Evolutionary conservation across 2,888 invertebrate genomes (phyloP).

Genomic region (Philereme transversata): DNA sequence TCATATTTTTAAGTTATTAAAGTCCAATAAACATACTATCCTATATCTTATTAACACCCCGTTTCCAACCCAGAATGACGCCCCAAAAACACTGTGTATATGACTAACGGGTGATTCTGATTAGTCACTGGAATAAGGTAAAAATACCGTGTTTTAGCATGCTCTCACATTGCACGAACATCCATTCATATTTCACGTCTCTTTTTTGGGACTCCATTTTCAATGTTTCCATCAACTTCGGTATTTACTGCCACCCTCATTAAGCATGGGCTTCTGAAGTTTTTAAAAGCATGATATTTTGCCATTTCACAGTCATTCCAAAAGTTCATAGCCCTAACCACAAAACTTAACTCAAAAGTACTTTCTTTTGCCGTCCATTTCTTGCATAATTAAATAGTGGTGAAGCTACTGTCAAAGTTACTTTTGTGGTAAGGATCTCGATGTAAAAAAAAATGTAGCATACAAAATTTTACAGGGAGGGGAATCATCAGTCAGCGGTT

Average conservation of each 20-base stretch:
- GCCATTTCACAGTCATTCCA: slow-evolving; percentile 20
- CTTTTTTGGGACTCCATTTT: slow-evolving; percentile 39
- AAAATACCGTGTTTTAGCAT: slow-evolving; percentile 48
- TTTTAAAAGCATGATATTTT: slow-evolving; percentile 23
- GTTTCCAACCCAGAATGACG: slow-evolving; percentile 12
- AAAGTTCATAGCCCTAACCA: slow-evolving; percentile 4
- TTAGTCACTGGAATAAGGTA: slow-evolving; percentile 50
- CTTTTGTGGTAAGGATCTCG: neutral
- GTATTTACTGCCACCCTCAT: slow-evolving; percentile 12
- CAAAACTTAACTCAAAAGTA: neutral
- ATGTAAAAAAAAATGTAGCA: neutral
- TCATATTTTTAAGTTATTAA: slow-evolving; percentile 15
- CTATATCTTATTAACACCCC: slow-evolving; percentile 21
- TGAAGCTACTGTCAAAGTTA: slow-evolving; percentile 1
- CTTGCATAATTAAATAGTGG: neutral
- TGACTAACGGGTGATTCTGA: slow-evolving; percentile 37
- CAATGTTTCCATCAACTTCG: slow-evolving; percentile 33
- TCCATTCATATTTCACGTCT: slow-evolving; percentile 39
- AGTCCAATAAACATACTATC: neutral
- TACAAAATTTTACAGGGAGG: slow-evolving; percentile 57
- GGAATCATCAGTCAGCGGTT: slow-evolving; percentile 52
- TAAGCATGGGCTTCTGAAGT: slow-evolving; percentile 27
- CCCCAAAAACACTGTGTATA: slow-evolving; percentile 14
- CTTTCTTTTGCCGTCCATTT: neutral
- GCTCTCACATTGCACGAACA: slow-evolving; percentile 45